Base-by-base conservation (phyloP, 2,888 invertebrate species). In the Callosobruchus maculatus region DNA sequence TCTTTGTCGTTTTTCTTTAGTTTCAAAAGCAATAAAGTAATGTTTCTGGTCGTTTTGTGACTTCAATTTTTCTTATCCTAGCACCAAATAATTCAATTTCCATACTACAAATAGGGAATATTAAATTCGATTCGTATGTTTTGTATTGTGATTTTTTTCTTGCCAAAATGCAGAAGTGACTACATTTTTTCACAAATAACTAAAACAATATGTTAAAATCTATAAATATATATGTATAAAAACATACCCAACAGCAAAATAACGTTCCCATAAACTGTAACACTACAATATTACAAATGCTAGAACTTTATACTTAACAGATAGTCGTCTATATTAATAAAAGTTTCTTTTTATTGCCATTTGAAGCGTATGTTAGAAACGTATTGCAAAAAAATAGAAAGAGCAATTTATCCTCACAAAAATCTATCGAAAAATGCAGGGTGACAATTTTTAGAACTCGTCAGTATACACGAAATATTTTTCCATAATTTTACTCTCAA, bases 241-340 rank as follows among this genome's bases (percentile, higher is more conserved):
- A 82, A 82, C 83, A 83, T 82, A 83, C 82, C 82, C 82, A 83
- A 82, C 79, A 81, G 79, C 82, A 78, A 79, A 80, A 80, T 79
- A 81, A 82, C 80, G 80, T 76, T 80, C 78, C 78, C 80, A 81
- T 81, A 80, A 80, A 79, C 75, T 80, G 77, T 78, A 80, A 79
- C 73, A 81, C 49, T 49, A 49, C 49, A 79, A 76, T 74, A 79
- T 79, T 82, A 80, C 78, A 82, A 82, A 81, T 80, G 80, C 80
- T 78, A 80, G 80, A 78, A 77, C 73, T 80, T 78, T 77, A 80
- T 76, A 75, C 76, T 78, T 76, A 82, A 80, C 78, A 80, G 78
- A 74, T 22, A 68, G 13, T 68, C 22, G 22, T 1, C 13, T 21
- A 21, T 68, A n/a, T n/a, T 68, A 68, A n/a, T 1, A 49, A 26